Evolutionary conservation across 2,888 invertebrate genomes (phyloP).

Genomic region (Tupiocoris notatus): DNA sequence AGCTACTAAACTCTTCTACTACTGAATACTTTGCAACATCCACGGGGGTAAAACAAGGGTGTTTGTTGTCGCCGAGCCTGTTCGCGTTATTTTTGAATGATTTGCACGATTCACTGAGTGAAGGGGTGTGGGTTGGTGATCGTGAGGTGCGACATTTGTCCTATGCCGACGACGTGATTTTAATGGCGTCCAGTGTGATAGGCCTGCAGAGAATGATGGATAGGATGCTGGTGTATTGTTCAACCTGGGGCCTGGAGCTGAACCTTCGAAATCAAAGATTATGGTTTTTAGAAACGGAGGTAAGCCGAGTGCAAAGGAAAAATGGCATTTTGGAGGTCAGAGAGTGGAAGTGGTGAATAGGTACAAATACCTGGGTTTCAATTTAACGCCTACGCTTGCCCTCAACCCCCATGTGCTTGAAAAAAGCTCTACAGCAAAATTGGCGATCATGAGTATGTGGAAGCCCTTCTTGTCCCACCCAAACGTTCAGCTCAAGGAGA

Average conservation of each 20-base stretch:
- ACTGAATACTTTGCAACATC: no score
- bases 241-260: constrained; percentile 1
- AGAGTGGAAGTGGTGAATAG: not conserved
- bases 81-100: constrained; percentile 6
- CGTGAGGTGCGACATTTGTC: constrained; percentile 8
- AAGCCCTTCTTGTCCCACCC: no score
- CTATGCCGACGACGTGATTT: not conserved
- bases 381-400: constrained; percentile 2
- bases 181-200: not conserved
- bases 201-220: not conserved
- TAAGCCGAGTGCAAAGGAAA: not conserved
- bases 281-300: constrained; percentile 1
- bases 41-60: constrained; percentile 12
- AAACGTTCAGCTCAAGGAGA: not conserved
- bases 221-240: not conserved
- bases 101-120: constrained; percentile 5
- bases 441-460: not conserved
- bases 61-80: not conserved
- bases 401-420: no score
- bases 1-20: constrained; percentile 5
- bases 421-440: no score
- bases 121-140: not conserved
- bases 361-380: constrained; percentile 14
- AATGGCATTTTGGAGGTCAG: not conserved
- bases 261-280: not conserved